Conservation (phyloP, 2,797 vertebrate species). For the Petrocephalus schoutedeni region DNA sequence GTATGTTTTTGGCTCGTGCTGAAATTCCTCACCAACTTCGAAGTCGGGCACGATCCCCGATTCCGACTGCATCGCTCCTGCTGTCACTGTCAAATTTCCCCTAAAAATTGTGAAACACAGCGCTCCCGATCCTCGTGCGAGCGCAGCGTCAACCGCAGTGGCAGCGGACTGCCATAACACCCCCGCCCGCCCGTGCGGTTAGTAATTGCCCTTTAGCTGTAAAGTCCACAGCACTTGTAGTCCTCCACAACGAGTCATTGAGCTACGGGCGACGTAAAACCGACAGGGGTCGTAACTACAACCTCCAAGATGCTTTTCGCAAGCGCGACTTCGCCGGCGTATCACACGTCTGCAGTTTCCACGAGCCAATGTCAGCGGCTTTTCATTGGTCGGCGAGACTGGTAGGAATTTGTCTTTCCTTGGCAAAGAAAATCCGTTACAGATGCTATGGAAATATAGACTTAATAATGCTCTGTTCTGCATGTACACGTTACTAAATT, state of each 20-base stretch:
- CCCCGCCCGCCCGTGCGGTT: conserved; percentile 10
- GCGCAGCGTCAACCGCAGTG: conserved; percentile 43
- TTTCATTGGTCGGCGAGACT: conserved; percentile 49
- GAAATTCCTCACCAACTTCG: conserved; percentile 88
- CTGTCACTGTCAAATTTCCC: conserved; percentile 41
- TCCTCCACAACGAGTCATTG: conserved; percentile 39
- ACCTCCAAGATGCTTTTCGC: conserved; percentile 50
- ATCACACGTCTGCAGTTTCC: conserved; percentile 29
- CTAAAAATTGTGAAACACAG: conserved; percentile 34
- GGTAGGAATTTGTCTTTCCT: not conserved
- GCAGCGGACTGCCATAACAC: conserved; percentile 31
- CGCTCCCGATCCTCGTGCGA: conserved; percentile 43
- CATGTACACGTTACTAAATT: not conserved
- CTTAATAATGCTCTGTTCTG: not conserved
- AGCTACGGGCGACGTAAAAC: not conserved
- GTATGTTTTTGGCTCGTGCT: conserved; percentile 92
- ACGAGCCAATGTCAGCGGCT: conserved; percentile 60
- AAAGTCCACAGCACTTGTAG: conserved; percentile 57
- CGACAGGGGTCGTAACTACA: conserved; percentile 50
- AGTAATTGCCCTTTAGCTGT: not conserved
- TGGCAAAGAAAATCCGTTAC: not conserved
- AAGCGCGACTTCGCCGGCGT: not conserved
- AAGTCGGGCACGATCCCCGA: conserved; percentile 95
- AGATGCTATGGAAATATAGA: not conserved
- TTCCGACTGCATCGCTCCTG: conserved; percentile 80